Base-by-base conservation (phyloP, 2,888 invertebrate species). In the Chaetogeoica ovagalla region DNA sequence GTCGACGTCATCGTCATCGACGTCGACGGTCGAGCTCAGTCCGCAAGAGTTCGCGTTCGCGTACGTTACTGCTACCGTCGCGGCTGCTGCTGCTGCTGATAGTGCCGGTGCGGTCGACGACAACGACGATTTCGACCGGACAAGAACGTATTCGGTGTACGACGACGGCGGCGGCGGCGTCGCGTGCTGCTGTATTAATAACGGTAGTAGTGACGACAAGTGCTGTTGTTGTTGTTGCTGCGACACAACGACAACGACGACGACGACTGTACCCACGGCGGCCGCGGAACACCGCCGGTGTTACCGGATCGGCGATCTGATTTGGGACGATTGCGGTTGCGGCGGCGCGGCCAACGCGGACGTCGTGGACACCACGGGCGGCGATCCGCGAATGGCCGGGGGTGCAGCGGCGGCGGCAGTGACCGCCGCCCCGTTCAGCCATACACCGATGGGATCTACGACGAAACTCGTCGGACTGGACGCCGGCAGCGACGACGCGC, bases 391-490 rank as follows among this genome's bases (percentile, higher is more conserved):
- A 6, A 37, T 55, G 48, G 48, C 11, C 48, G 48, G 48, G 3
- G 48, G 11, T 11, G 15, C 7, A 6, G 11, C 77, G 81, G 81
- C n/a, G n/a, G n/a, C n/a, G n/a, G n/a, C n/a, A n/a, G n/a, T n/a
- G n/a, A n/a, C 76, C 81, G 82, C 6, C 48, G 63, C 68, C 55
- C 83, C 83, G 72, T 79, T 82, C 66, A 81, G 81, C 71, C 82
- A 81, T 48, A 84, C 84, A 66, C 84, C 84, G 71, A 84, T 84
- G 84, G 84, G 84, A 48, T 84, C 84, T 15, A 84, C 84, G 59
- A 84, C 84, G 39, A 84, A 84, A 79, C 84, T 84, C 81, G 84
- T 84, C 74, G 81, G 83, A 19, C 84, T 84, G 71, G 82, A 82
- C 65, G 70, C 76, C 5, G 72, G 63, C 72, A 69, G 71, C 62